phyloP scores from a whole-genome alignment of 2,888 invertebrate genomes.

The Allolobophora icterica region DNA sequence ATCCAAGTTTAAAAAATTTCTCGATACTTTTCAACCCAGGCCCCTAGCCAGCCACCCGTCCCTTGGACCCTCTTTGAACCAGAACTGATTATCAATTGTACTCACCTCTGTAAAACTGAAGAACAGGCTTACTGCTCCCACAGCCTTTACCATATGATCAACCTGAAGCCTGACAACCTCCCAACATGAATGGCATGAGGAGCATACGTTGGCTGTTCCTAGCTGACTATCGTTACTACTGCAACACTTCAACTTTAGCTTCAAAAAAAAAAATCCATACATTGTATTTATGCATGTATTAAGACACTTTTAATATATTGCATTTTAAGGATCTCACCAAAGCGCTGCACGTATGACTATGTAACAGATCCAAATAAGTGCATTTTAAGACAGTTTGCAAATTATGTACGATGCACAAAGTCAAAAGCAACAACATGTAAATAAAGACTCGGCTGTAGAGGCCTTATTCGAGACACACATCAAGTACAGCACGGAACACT shows the following conservation, averaged over 20 bases:
- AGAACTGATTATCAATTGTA: neutral
- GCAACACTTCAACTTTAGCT: slow-evolving; percentile 13
- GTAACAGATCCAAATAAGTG: no score
- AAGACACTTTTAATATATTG: no score
- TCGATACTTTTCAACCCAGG: no score
- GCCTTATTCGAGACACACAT: neutral
- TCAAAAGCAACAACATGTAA: neutral
- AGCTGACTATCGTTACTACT: neutral
- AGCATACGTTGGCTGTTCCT: neutral
- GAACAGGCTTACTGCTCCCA: slow-evolving; percentile 90
- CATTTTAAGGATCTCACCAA: no score
- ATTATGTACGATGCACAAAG: neutral
- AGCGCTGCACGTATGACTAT: no score
- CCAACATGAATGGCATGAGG: slow-evolving; percentile 70
- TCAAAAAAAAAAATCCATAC: neutral
- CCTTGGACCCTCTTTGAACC: no score
- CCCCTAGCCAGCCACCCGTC: no score
- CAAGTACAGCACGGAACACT: neutral
- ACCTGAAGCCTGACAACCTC: slow-evolving; percentile 77
- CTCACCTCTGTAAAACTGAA: slow-evolving; percentile 96
- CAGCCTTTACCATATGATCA: slow-evolving; percentile 84
- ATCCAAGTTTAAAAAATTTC: no score
- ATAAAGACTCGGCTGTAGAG: neutral
- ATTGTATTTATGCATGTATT: neutral
- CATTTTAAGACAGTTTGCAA: neutral